Evolutionary conservation across 2,113 vertebrate species (phyloP).

Genomic region (Trematocara variabile): DNA sequence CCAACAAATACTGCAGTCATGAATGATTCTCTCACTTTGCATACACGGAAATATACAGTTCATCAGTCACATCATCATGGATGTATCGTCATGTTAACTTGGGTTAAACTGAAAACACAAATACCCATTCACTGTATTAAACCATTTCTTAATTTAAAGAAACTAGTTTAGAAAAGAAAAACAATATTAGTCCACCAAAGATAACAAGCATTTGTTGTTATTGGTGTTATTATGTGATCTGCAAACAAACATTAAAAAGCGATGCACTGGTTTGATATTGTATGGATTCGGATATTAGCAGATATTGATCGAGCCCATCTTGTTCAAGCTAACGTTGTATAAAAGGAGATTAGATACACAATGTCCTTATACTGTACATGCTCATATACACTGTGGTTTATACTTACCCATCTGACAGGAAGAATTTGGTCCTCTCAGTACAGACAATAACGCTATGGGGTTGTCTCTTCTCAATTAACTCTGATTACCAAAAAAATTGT

Average conservation of each 20-base stretch:
- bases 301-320: background rate
- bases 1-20: background rate
- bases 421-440: constrained; percentile 51
- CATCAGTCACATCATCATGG: background rate
- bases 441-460: constrained; percentile 16
- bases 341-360: constrained; percentile 40
- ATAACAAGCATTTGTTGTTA: background rate
- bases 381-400: constrained; percentile 50
- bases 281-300: background rate
- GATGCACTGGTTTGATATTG: background rate
- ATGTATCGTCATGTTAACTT: background rate
- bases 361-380: constrained; percentile 59
- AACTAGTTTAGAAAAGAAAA: background rate
- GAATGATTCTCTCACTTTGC: background rate
- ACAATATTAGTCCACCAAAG: background rate
- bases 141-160: background rate
- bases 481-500: constrained; percentile 17
- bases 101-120: background rate
- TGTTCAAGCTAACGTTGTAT: constrained; percentile 22
- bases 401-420: constrained; percentile 48
- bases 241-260: constrained; percentile 4
- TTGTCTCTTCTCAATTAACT: constrained; percentile 21
- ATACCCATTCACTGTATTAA: background rate
- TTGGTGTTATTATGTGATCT: background rate
- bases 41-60: background rate